These are phyloP conservation scores for Philopotamus ludificatus DNA, from an alignment of 1,140 invertebrate genomes.

Conservation along the genomic window DNA sequence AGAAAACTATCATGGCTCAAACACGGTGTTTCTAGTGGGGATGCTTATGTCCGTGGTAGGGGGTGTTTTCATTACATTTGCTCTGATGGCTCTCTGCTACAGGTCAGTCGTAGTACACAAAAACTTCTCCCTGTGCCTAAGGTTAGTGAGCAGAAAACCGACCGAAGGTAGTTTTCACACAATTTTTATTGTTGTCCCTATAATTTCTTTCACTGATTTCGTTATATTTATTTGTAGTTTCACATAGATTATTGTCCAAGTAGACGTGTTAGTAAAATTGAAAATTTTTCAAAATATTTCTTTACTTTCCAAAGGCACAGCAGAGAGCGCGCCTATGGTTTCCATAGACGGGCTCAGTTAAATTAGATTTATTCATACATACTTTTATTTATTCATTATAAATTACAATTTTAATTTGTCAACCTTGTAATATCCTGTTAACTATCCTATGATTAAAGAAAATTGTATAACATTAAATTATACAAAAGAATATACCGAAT, in stretches of 20 bases:
- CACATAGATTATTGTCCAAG: constrained; percentile 36
- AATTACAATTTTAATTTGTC: too few species aligned
- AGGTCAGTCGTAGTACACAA: constrained; percentile 98
- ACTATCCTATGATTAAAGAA: too few species aligned
- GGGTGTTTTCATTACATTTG: constrained; percentile 97
- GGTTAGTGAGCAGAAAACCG: constrained; percentile 86
- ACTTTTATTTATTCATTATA: background rate
- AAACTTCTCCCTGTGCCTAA: constrained; percentile 95
- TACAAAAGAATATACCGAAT: too few species aligned
- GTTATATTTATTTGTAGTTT: constrained; percentile 14
- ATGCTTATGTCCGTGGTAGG: constrained; percentile 97
- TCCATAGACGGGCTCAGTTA: background rate
- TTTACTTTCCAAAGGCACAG: constrained; percentile 4
- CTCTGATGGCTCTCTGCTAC: constrained; percentile 98
- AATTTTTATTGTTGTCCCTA: constrained; percentile 40
- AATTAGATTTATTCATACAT: background rate
- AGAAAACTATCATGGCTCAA: constrained; percentile 93
- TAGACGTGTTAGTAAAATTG: constrained; percentile 34
- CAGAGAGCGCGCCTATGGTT: background rate
- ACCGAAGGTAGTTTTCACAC: constrained; percentile 65
- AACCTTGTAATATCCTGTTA: too few species aligned
- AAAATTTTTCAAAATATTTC: background rate
- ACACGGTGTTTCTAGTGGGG: constrained; percentile 94
- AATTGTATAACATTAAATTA: too few species aligned
- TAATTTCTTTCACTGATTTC: background rate